Evolutionary conservation across 1,140 invertebrate genomes (phyloP), one percentile per base, ranked within the genome.

Genomic region (Aethina tumida): DNA sequence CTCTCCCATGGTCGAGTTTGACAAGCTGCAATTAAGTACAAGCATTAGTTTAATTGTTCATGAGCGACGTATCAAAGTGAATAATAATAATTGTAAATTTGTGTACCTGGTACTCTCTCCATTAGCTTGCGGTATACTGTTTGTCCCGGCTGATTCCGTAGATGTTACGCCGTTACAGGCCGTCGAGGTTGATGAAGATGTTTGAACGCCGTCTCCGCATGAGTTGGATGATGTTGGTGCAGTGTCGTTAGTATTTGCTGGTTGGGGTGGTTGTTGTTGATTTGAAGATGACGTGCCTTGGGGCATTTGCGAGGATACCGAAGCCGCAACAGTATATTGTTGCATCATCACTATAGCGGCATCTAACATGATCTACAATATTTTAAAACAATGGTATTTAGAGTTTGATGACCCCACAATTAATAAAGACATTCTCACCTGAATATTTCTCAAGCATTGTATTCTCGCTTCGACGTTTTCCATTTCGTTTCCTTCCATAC

Each of bases 401-500:
- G 8, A 37, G 6, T 37, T 17, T 15, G 28, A 21, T 1, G 9
- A 2, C 4, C 9, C 2, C 17, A 15, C 7, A n/a, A n/a, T 31
- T 5, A 10, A 15, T 3, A 15, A 16, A n/a, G 15, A 22, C 6
- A 24, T 22, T n/a, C 8, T 41, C 48, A 61, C 57, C 61, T 87
- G 81, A 44, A 96, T 89, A 64, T 95, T 89, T 27, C 77, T 67
- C 15, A 96, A 65, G 54, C 82, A 79, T 60, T 81, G 60, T 34
- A 99, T 79, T 39, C 96, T 71, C 4, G 91, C 89, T 59, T 97
- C 91, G 16, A 97, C 73, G 48, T 90, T 81, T 52, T 79, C 71
- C 47, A 93, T 69, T 49, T 91, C 77, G 39, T 75, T 76, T 16
- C 91, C 90, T 63, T 98, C 96, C 80, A 98, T 80, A 14, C 71